phyloP scores from a whole-genome alignment of 2,888 invertebrate species.

The Caenorhabditis drosophilae region DNA sequence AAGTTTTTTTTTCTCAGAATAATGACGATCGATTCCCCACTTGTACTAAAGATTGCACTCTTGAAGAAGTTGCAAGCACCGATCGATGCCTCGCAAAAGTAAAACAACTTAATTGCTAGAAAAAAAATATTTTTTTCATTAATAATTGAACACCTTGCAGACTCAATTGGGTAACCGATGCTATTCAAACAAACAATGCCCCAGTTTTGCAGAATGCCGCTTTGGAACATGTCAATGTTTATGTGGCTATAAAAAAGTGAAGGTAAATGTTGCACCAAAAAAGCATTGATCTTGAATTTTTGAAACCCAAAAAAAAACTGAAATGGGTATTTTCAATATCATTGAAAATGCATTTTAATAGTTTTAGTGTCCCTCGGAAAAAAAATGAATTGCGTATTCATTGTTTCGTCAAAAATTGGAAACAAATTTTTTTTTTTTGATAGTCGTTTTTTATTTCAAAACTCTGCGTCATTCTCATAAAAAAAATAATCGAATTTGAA shows the following conservation, averaged over 20 bases:
- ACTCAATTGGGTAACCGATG: slow-evolving; percentile 50
- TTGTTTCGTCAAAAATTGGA: too few relatives aligned
- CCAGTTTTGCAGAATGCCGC: slow-evolving; percentile 62
- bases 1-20: slow-evolving; percentile 48
- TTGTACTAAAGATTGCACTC: slow-evolving; percentile 60
- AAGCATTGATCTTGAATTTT: slow-evolving; percentile 1
- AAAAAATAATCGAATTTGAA: too few relatives aligned
- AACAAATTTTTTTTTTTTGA: too few relatives aligned
- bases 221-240: slow-evolving; percentile 67
- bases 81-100: slow-evolving; percentile 44
- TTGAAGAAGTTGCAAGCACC: slow-evolving; percentile 42
- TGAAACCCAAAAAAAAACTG: neutral
- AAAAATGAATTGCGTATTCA: too few relatives aligned
- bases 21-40: slow-evolving; percentile 67
- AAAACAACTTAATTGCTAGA: neutral
- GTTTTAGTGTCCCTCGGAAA: too few relatives aligned
- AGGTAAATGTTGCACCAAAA: slow-evolving; percentile 15
- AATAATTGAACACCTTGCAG: slow-evolving; percentile 12
- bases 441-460: too few relatives aligned
- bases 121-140: neutral
- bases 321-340: too few relatives aligned
- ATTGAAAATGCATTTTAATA: too few relatives aligned
- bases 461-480: too few relatives aligned
- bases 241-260: slow-evolving; percentile 60
- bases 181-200: slow-evolving; percentile 62